Conservation (phyloP, 2,797 vertebrate genomes). For the Emydoidea blandingii region DNA sequence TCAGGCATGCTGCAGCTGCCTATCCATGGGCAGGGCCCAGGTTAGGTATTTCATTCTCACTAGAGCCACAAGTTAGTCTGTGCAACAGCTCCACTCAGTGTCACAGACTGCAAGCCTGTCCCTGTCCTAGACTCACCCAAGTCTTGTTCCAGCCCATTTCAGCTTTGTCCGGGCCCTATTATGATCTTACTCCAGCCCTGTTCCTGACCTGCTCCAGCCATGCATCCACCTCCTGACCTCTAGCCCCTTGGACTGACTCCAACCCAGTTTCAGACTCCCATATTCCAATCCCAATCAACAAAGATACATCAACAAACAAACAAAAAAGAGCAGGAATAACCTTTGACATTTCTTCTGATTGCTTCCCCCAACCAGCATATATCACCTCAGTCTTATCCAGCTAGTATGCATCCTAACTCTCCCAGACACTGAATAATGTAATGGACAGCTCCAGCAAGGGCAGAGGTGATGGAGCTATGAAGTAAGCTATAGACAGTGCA, state of each 20-base stretch:
- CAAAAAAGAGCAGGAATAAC: neutral
- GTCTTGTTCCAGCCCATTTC: neutral
- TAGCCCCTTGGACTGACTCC: no score
- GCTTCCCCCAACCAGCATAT: neutral
- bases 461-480: neutral
- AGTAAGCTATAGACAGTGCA: neutral
- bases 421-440: neutral
- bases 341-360: neutral
- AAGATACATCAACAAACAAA: neutral
- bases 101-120: neutral
- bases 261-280: neutral
- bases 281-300: neutral
- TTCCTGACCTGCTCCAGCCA: no score
- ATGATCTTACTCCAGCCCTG: neutral
- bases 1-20: neutral
- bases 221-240: no score
- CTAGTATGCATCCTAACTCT: neutral
- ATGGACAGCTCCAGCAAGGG: neutral
- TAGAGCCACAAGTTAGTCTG: neutral
- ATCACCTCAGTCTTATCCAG: neutral
- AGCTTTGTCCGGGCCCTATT: neutral
- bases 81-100: no score
- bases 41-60: neutral
- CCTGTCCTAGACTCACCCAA: neutral
- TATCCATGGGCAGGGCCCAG: neutral